Percentiles rank a stretch among this genome's conserved stretches.
Evolutionary conservation across 2,888 invertebrate species (phyloP).

Genomic region (Epistrophella euchroma): DNA sequence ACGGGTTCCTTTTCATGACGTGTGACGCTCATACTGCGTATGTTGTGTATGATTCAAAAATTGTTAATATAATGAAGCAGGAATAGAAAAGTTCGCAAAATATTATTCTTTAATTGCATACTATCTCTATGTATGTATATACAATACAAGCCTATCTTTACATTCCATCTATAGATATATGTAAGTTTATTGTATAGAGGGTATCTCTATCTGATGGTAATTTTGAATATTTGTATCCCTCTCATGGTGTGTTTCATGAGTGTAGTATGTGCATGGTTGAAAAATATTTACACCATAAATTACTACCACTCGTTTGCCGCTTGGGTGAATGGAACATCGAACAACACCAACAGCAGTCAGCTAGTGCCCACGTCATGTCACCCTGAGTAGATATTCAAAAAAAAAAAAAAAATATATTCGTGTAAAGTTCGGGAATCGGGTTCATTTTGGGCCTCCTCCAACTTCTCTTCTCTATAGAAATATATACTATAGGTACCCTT

Average conservation of each 20-base stretch:
- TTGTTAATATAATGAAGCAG: slow-evolving; percentile 72
- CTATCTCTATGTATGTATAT: neutral
- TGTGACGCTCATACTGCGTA: slow-evolving; percentile 13
- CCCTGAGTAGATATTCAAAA: neutral
- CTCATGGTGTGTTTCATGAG: neutral
- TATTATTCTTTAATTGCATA: slow-evolving; percentile 56
- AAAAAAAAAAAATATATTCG: neutral
- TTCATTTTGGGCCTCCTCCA: slow-evolving; percentile 1
- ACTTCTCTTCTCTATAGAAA: neutral
- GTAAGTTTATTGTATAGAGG: slow-evolving; percentile 18
- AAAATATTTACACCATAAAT: slow-evolving; percentile 70
- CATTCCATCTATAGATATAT: neutral
- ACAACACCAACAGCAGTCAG: neutral
- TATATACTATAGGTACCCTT: neutral
- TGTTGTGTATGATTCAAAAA: slow-evolving; percentile 53
- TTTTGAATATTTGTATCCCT: slow-evolving; percentile 68
- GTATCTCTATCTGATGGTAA: slow-evolving; percentile 51
- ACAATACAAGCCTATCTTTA: neutral
- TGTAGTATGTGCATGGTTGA: slow-evolving; percentile 37
- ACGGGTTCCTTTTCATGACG: slow-evolving; percentile 31
- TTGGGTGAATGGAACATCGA: slow-evolving; percentile 49
- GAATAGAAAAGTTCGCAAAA: slow-evolving; percentile 63
- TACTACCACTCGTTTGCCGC: slow-evolving; percentile 51
- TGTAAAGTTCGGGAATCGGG: slow-evolving; percentile 3
- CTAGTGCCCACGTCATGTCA: neutral